These are phyloP conservation scores for Lobophora halterata DNA, from an alignment of 2,888 invertebrate genomes.

Conservation along the genomic window DNA sequence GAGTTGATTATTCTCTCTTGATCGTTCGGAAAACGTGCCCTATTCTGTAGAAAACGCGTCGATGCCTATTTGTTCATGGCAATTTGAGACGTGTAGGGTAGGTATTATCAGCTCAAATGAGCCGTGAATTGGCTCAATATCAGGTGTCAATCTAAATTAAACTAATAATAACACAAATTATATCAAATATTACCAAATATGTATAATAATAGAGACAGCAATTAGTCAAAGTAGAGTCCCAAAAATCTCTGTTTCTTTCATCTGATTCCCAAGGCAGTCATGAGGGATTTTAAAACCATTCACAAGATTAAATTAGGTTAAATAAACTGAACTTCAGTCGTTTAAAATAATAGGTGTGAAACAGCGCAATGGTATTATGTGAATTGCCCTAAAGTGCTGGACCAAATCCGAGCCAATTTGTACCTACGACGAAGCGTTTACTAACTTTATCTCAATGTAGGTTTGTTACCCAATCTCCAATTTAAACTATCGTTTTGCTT, in stretches of 20 bases:
- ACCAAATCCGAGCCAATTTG: constrained; percentile 10
- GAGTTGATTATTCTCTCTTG: too few relatives aligned
- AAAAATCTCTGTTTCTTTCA: too few relatives aligned
- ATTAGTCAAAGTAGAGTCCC: too few relatives aligned
- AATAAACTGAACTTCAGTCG: neutral
- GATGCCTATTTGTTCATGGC: constrained; percentile 10
- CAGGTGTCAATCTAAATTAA: constrained; percentile 18
- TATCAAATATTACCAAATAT: too few relatives aligned
- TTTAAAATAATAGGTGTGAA: constrained; percentile 21
- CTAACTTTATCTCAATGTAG: constrained; percentile 11
- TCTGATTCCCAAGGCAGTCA: too few relatives aligned
- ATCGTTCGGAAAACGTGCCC: neutral
- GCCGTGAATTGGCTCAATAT: constrained; percentile 21
- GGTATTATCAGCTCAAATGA: constrained; percentile 26
- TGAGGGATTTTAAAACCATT: too few relatives aligned
- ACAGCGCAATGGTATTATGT: constrained; percentile 16
- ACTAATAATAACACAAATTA: constrained; percentile 1
- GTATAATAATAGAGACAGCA: too few relatives aligned
- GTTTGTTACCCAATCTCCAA: constrained; percentile 11
- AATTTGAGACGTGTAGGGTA: constrained; percentile 18
- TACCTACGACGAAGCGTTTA: constrained; percentile 2
- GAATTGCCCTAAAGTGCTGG: constrained; percentile 15
- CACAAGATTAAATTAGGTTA: constrained; percentile 3
- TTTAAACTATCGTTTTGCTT: constrained; percentile 13
- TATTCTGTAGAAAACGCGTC: constrained; percentile 4